A percentile compares a stretch with the other conserved stretches of the same genome.
phyloP scores from a whole-genome alignment of 2,113 vertebrate genomes.

The Centrocercus urophasianus region DNA sequence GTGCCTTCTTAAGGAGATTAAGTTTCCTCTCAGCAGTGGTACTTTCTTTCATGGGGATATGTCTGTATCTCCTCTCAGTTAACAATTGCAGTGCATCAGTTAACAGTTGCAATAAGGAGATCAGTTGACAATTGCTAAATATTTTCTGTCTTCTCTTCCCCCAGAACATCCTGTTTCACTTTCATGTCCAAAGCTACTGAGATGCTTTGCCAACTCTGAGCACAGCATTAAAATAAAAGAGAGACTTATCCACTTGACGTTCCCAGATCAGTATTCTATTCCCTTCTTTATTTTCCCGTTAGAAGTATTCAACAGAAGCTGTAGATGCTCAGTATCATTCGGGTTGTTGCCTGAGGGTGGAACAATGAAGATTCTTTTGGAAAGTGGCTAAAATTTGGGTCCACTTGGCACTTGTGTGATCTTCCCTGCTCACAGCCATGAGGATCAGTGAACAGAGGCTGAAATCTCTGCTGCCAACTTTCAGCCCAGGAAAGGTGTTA shows the following conservation, averaged over 20 bases:
- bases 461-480: not conserved
- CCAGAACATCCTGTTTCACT: not conserved
- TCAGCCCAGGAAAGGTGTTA: not conserved
- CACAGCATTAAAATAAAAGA: not conserved
- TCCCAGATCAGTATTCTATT: accelerated
- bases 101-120: not conserved
- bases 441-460: not conserved
- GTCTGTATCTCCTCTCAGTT: not conserved
- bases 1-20: not conserved
- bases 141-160: not conserved
- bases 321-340: not conserved
- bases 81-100: not conserved
- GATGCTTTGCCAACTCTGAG: not conserved
- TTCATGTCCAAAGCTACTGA: not conserved
- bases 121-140: not conserved
- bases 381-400: not conserved
- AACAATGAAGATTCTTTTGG: not conserved
- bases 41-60: not conserved
- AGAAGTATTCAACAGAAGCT: not conserved
- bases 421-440: not conserved
- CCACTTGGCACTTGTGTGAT: not conserved
- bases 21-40: not conserved
- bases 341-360: not conserved
- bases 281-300: not conserved
- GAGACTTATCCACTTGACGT: not conserved